These are phyloP conservation scores for Petrosia ficiformis DNA, from an alignment of 37 sponge, comb jelly and placozoan species.

Conservation along the genomic window DNA sequence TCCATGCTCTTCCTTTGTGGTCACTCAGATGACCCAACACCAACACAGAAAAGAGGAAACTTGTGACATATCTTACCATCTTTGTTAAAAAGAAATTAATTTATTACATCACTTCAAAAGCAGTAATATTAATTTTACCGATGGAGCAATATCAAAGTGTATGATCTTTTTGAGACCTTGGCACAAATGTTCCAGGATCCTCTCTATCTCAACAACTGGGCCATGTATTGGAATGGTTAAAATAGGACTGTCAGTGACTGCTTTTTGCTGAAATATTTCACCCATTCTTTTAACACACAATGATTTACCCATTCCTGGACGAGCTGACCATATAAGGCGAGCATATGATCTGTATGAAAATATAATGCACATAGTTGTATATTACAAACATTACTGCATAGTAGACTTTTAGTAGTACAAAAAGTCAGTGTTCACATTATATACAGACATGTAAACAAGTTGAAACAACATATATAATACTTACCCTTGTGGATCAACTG, in stretches of 20 bases:
- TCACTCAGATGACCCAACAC: constrained; percentile 46
- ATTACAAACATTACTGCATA: too few relatives aligned
- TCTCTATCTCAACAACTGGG: constrained; percentile 33
- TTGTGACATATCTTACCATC: constrained; percentile 33
- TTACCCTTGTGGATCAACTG: neutral
- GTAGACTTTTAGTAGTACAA: too few relatives aligned
- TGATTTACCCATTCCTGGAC: neutral
- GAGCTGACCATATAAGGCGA: neutral
- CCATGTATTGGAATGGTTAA: constrained; percentile 64
- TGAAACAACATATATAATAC: too few relatives aligned
- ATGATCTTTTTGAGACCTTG: constrained; percentile 1
- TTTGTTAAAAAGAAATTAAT: neutral
- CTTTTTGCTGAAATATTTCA: neutral
- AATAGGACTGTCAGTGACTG: neutral
- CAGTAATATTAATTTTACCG: constrained; percentile 7
- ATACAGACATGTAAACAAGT: neutral
- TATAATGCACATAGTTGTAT: neutral
- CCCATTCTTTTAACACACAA: neutral
- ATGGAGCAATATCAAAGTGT: constrained; percentile 58
- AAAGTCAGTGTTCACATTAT: neutral
- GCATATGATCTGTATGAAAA: neutral
- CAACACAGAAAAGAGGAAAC: constrained; percentile 47
- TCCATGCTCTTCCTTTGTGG: constrained; percentile 52
- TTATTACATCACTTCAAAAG: neutral
- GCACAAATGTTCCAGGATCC: neutral